Conservation (phyloP, 2,888 invertebrate genomes). For the Endomychus coccineus region DNA sequence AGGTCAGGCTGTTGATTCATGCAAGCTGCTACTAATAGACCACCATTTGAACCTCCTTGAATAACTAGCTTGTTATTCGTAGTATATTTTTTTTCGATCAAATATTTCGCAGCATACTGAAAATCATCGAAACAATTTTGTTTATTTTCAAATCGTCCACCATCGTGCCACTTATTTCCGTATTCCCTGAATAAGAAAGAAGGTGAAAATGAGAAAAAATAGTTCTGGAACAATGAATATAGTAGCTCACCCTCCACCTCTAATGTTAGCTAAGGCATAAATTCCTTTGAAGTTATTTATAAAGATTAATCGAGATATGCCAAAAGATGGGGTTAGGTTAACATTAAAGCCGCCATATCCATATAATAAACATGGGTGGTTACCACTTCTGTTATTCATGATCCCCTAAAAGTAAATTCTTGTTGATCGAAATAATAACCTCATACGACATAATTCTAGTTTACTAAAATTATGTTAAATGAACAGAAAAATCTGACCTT, state of each 20-base stretch:
- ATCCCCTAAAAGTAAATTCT: too few species aligned
- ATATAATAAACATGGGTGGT: constrained; percentile 51
- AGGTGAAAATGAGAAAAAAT: too few species aligned
- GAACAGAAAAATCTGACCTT: constrained; percentile 58
- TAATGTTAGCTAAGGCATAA: constrained; percentile 85
- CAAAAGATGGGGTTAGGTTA: constrained; percentile 84
- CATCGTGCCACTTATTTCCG: constrained; percentile 96
- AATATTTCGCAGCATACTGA: constrained; percentile 82
- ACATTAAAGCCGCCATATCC: constrained; percentile 98
- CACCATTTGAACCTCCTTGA: constrained; percentile 96
- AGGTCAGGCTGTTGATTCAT: constrained; percentile 92
- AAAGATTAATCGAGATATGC: constrained; percentile 77
- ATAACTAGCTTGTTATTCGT: constrained; percentile 66
- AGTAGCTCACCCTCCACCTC: constrained; percentile 81
- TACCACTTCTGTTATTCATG: constrained; percentile 10
- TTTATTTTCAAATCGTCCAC: constrained; percentile 82
- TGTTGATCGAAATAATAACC: too few species aligned
- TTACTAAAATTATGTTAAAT: too few species aligned
- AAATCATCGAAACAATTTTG: constrained; percentile 98
- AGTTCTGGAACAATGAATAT: too few species aligned
- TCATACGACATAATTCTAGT: too few species aligned
- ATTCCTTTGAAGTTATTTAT: constrained; percentile 85
- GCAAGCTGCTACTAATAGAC: constrained; percentile 89
- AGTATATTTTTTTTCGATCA: constrained; percentile 76
- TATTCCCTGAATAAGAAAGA: constrained; percentile 66